Evolutionary conservation across 2,888 invertebrate species (phyloP), one percentile per base, ranked within the genome.

Genomic region (Argyra leucocephala): DNA sequence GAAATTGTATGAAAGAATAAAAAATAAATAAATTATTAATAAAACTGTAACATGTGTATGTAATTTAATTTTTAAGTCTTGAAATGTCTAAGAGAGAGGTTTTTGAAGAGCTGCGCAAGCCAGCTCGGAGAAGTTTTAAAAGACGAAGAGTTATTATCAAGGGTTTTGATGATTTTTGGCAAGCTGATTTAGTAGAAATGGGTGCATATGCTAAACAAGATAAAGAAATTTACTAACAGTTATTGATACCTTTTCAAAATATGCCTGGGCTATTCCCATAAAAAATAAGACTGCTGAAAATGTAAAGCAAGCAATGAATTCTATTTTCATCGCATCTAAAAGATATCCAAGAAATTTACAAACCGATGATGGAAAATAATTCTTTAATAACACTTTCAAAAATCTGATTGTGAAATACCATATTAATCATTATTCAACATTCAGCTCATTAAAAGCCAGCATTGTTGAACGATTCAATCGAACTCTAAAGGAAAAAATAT

Each of bases 211-310:
- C 74, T 15, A 67, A 66, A 57, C 67, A 72, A 24, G 79, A 78
- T 69, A 74, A 72, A 21, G 72, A 72, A 4, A 73, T 65, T 68
- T 79, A 57, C 69, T 79, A 66, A 73, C 74, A 18, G 72, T 76
- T n/a, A 79, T 78, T 57, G 76, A 79, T 71, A 69, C 70, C 22
- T 48, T 48, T 48, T 58, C 22, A 7, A 58, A 58, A 22, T 58
- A 10, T 22, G 22, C 22, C 1, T 58, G 58, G 58, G 58, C 22
- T 15, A 58, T 58, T 10, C 58, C 22, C 12, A 58, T 58, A 18
- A 58, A 57, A 23, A 22, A 22, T 22, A 58, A 58, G 22, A 58
- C 58, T 58, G 22, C 10, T 22, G 22, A 22, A 9, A 58, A 22
- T 22, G 58, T 58, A 3, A 58, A 9, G 10, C 3, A 58, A 12